Conservation (phyloP, 2,888 invertebrate species). For the Campaea margaritaria region DNA sequence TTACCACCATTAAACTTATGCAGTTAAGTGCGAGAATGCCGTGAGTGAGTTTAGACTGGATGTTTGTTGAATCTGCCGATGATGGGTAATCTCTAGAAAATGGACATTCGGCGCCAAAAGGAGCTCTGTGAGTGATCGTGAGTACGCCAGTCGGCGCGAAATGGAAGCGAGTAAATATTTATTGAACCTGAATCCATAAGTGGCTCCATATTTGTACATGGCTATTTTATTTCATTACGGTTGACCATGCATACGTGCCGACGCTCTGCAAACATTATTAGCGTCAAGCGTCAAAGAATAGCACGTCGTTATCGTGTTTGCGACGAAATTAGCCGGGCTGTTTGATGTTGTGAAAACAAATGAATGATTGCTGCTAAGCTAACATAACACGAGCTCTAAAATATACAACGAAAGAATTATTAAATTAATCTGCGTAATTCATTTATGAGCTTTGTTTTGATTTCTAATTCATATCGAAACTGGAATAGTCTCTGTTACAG, state of each 20-base stretch:
- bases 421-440: neutral
- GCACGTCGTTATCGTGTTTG: constrained; percentile 28
- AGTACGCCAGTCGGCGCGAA: constrained; percentile 67
- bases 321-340: constrained; percentile 17
- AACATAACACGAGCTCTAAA: constrained; percentile 5
- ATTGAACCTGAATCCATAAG: constrained; percentile 62
- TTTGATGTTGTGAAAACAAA: constrained; percentile 32
- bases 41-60: constrained; percentile 56
- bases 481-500: no score
- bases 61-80: constrained; percentile 55
- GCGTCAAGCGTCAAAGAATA: constrained; percentile 27
- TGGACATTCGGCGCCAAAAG: constrained; percentile 78
- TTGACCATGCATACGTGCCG: constrained; percentile 13
- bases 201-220: constrained; percentile 50
- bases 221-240: constrained; percentile 30
- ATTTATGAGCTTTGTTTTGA: no score
- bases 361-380: constrained; percentile 15
- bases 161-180: constrained; percentile 68
- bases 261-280: constrained; percentile 27
- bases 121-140: constrained; percentile 64
- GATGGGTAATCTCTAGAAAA: constrained; percentile 74
- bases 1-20: constrained; percentile 57
- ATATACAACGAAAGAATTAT: constrained; percentile 6
- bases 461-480: no score
- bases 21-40: constrained; percentile 53